Conservation (phyloP, 2,797 vertebrate genomes). For the Pelobates cultripes region DNA sequence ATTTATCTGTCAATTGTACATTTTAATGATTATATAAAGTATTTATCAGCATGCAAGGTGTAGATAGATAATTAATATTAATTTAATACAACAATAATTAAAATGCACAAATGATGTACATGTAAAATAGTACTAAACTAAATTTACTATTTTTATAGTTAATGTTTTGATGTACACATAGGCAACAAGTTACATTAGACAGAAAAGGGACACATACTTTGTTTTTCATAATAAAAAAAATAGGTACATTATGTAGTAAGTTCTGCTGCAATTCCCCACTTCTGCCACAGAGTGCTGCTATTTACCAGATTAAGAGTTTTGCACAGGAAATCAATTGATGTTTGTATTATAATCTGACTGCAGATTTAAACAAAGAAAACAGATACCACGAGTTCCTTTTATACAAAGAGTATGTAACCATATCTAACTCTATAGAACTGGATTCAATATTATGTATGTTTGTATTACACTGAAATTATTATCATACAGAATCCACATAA, state of each 20-base stretch:
- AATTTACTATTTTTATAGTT: conserved; percentile 18
- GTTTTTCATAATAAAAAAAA: conserved; percentile 2
- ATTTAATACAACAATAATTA: too few relatives aligned
- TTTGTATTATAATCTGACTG: conserved; percentile 1
- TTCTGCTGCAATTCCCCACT: conserved; percentile 22
- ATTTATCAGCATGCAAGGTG: too few relatives aligned
- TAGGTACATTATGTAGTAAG: too few relatives aligned
- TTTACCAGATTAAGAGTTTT: conserved; percentile 14
- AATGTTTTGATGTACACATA: too few relatives aligned
- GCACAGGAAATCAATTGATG: conserved; percentile 14
- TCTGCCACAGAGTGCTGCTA: conserved; percentile 13
- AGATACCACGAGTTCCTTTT: background rate
- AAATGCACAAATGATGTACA: too few relatives aligned
- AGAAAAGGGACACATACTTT: too few relatives aligned
- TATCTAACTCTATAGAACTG: background rate
- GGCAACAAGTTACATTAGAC: too few relatives aligned
- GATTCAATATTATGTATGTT: background rate
- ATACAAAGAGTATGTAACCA: background rate
- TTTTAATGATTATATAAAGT: too few relatives aligned
- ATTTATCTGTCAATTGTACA: too few relatives aligned
- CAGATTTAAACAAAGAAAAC: background rate
- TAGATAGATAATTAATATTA: too few relatives aligned
- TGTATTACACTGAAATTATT: background rate
- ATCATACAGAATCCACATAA: background rate
- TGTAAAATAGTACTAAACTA: background rate